phyloP scores from a whole-genome alignment of 1,140 invertebrate genomes.

The Platyura marginata region DNA sequence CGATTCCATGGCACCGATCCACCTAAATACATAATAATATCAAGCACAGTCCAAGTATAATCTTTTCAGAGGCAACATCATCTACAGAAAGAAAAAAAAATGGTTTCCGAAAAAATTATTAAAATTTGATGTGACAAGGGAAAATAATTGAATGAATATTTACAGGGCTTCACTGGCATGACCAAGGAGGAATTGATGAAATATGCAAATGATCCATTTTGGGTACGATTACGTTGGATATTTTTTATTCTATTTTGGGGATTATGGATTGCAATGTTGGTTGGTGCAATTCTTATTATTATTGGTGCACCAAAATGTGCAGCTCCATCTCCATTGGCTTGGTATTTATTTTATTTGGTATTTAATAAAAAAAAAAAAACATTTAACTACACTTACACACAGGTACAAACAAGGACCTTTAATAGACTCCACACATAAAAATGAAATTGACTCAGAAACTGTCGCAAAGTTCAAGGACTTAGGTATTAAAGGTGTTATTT shows the following conservation, averaged over 20 bases:
- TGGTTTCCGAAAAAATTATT: too few species aligned
- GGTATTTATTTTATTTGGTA: slow-evolving; percentile 25
- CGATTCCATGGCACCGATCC: too few species aligned
- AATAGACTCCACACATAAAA: slow-evolving; percentile 11
- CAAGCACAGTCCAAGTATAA: too few species aligned
- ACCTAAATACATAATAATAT: too few species aligned
- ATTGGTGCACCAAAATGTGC: slow-evolving; percentile 66
- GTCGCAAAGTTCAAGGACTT: slow-evolving; percentile 8
- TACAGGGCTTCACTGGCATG: slow-evolving; percentile 53
- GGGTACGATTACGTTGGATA: slow-evolving; percentile 67
- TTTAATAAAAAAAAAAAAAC: neutral
- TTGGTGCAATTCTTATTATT: slow-evolving; percentile 67
- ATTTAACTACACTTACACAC: neutral
- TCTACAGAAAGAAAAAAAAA: too few species aligned
- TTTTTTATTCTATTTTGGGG: slow-evolving; percentile 76
- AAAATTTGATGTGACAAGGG: too few species aligned
- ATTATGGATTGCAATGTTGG: slow-evolving; percentile 69
- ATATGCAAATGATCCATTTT: slow-evolving; percentile 81
- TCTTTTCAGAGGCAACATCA: too few species aligned
- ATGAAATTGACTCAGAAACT: neutral
- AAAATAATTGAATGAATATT: too few species aligned
- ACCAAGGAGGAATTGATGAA: slow-evolving; percentile 84
- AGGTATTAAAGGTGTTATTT: slow-evolving; percentile 16
- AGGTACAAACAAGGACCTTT: slow-evolving; percentile 14
- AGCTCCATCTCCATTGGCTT: slow-evolving; percentile 40